phyloP scores from a whole-genome alignment of 2,888 invertebrate species.

The Carterocephalus palaemon region DNA sequence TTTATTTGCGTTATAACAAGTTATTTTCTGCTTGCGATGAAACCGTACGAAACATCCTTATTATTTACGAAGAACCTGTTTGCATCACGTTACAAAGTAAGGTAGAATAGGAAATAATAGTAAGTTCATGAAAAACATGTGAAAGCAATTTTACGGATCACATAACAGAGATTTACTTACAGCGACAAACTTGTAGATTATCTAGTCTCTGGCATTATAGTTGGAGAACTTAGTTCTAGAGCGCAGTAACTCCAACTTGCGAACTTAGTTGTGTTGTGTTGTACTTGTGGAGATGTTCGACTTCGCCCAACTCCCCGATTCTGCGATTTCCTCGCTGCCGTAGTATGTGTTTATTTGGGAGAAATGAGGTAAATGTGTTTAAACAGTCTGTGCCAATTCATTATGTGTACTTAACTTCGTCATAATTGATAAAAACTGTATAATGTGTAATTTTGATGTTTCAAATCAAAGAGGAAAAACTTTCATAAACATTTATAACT shows the following conservation, averaged over 20 bases:
- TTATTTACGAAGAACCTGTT: too few species aligned
- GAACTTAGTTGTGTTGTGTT: constrained; percentile 54
- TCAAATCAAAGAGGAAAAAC: too few species aligned
- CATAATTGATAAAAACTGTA: too few species aligned
- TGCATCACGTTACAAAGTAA: too few species aligned
- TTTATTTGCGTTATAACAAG: too few species aligned
- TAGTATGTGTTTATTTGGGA: constrained; percentile 47
- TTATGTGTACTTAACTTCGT: too few species aligned
- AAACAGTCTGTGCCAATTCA: too few species aligned
- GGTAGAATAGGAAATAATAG: background rate
- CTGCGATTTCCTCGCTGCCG: constrained; percentile 41
- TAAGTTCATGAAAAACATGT: constrained; percentile 27
- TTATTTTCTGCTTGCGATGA: too few species aligned
- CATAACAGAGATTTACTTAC: constrained; percentile 53
- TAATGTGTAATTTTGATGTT: too few species aligned
- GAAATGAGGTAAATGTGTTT: constrained; percentile 37
- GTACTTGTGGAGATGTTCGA: constrained; percentile 46
- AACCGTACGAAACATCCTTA: too few species aligned
- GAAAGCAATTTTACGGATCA: constrained; percentile 54
- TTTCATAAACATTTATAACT: too few species aligned
- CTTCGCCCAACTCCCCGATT: constrained; percentile 46
- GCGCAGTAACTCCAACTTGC: constrained; percentile 49
- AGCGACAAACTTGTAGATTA: constrained; percentile 65
- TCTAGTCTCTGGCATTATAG: constrained; percentile 62
- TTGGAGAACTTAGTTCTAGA: constrained; percentile 55